Conservation (phyloP, 1,140 invertebrate genomes). For the Drosophila arawakana region DNA sequence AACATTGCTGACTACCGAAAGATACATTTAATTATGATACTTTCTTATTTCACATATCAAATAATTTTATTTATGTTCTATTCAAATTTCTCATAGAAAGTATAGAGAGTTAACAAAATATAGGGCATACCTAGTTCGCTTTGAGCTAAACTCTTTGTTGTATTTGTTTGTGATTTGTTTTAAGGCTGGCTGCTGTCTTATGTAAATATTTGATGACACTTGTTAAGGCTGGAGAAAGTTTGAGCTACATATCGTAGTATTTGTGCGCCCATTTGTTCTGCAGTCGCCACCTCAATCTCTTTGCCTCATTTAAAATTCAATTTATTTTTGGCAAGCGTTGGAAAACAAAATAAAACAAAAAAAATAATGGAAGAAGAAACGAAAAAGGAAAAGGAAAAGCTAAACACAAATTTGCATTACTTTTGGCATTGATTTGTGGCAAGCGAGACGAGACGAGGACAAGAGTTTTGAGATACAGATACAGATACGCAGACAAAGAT, state of each 20-base stretch:
- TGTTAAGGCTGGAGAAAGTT: conserved; percentile 36
- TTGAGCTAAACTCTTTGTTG: conserved; percentile 28
- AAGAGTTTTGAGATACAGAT: conserved; percentile 14
- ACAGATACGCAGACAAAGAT: conserved; percentile 8
- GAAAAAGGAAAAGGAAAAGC: conserved; percentile 3
- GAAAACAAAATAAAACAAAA: conserved; percentile 18
- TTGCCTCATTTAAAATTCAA: conserved; percentile 74
- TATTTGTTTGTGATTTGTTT: conserved; percentile 43
- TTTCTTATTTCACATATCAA: too few species aligned
- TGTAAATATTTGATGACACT: conserved; percentile 74
- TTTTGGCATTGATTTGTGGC: conserved; percentile 74
- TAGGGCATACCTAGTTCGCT: conserved; percentile 17
- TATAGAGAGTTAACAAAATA: background rate
- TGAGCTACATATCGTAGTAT: conserved; percentile 20
- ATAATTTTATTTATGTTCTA: too few species aligned
- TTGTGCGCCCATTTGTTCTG: conserved; percentile 23
- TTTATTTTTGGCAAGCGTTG: conserved; percentile 62
- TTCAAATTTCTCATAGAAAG: too few species aligned
- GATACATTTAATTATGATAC: background rate
- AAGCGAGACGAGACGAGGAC: background rate
- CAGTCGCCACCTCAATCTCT: background rate
- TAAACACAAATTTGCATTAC: conserved; percentile 64
- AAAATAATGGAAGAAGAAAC: background rate
- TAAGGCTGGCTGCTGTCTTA: conserved; percentile 46
- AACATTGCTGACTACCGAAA: too few species aligned